phyloP scores from a whole-genome alignment of 1,140 invertebrate species.

The Nasonia giraulti region DNA sequence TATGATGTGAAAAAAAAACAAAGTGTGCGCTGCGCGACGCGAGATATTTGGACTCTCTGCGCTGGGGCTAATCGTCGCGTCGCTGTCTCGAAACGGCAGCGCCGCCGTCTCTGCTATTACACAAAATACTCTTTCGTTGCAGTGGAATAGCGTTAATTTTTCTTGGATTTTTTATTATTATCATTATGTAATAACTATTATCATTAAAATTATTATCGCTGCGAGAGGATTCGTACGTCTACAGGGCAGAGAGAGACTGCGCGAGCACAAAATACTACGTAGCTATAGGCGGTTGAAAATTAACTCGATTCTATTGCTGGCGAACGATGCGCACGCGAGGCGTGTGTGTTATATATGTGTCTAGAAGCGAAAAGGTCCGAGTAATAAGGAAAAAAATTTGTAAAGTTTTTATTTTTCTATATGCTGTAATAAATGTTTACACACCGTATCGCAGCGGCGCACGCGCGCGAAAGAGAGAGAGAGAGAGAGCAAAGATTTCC shows the following conservation, averaged over 20 bases:
- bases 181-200: not conserved
- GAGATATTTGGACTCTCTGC: conserved; percentile 17
- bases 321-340: not conserved
- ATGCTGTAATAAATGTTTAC: not conserved
- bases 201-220: not conserved
- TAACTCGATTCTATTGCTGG: not conserved
- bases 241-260: not conserved
- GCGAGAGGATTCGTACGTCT: not conserved
- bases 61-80: not conserved
- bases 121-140: not conserved
- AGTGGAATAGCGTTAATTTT: not conserved
- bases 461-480: not conserved
- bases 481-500: not conserved
- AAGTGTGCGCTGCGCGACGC: conserved; percentile 3
- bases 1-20: not conserved
- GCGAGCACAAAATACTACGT: too few species aligned
- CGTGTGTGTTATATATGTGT: too few species aligned
- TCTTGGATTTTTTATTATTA: not conserved
- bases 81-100: conserved; percentile 25
- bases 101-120: not conserved
- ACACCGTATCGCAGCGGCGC: not conserved
- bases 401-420: conserved; percentile 45
- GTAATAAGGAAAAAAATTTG: not conserved
- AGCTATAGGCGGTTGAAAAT: not conserved
- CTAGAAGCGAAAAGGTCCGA: not conserved